These are phyloP conservation scores for Cyprinodon diabolis DNA, from an alignment of 2,797 vertebrate genomes.

Conservation along the genomic window DNA sequence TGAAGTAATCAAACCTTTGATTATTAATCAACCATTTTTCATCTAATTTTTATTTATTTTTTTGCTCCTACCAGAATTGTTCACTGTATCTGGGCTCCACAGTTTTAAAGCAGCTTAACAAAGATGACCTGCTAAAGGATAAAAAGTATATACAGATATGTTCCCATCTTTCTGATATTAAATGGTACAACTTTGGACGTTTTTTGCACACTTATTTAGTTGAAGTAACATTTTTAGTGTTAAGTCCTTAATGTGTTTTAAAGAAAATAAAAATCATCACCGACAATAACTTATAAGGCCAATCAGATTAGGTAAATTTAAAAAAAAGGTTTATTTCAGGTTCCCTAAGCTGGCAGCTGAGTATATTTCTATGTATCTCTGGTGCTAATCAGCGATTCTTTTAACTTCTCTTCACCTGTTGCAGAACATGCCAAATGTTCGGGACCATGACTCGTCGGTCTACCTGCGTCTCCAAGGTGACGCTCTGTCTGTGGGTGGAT, in stretches of 20 bases:
- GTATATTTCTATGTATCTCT: background rate
- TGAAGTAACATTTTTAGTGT: background rate
- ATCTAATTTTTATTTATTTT: background rate
- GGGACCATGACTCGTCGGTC: slow-evolving; percentile 95
- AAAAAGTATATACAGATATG: background rate
- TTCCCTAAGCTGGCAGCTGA: background rate
- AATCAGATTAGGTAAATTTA: background rate
- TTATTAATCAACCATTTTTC: background rate
- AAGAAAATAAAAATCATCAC: background rate
- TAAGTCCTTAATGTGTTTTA: background rate
- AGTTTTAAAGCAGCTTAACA: no score
- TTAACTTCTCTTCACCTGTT: slow-evolving; percentile 24
- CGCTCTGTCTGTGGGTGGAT: slow-evolving; percentile 95
- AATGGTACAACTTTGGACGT: background rate
- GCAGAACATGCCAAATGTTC: slow-evolving; percentile 98
- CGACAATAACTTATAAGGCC: background rate
- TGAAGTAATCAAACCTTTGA: no score
- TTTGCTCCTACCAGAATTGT: background rate
- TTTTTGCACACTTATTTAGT: background rate
- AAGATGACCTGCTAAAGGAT: background rate
- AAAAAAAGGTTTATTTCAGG: background rate
- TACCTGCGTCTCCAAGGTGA: slow-evolving; percentile 99
- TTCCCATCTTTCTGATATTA: background rate
- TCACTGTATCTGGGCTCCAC: background rate
- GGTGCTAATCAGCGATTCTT: background rate